Conservation (phyloP, 2,797 vertebrate species). For the Propithecus deckenii region DNA sequence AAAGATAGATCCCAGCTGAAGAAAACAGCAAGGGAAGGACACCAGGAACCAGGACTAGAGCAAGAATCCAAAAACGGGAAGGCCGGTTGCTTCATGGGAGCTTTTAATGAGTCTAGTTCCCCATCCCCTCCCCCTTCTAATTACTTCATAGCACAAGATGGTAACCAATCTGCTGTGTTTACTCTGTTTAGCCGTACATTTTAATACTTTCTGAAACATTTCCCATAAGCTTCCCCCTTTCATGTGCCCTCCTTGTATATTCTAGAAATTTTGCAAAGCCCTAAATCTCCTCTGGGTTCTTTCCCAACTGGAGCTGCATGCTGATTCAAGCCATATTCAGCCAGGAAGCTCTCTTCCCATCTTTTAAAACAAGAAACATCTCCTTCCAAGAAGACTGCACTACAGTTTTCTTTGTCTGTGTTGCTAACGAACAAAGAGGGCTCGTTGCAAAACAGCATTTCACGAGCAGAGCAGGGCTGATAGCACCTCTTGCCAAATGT, state of each 20-base stretch:
- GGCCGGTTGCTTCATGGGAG: slow-evolving; percentile 22
- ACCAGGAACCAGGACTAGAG: slow-evolving; percentile 12
- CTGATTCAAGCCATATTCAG: slow-evolving; percentile 59
- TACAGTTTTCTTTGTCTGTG: slow-evolving; percentile 70
- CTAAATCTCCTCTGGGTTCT: slow-evolving; percentile 19
- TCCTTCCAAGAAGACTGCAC: slow-evolving; percentile 56
- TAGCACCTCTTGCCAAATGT: slow-evolving; percentile 70
- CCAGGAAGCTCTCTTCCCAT: slow-evolving; percentile 51
- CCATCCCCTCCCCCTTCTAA: slow-evolving; percentile 2
- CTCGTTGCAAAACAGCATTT: slow-evolving; percentile 69
- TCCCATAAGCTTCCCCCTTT: background rate
- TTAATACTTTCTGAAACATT: slow-evolving; percentile 49
- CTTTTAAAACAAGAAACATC: slow-evolving; percentile 67
- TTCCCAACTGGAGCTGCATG: background rate
- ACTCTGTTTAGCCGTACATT: background rate
- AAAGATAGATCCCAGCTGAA: slow-evolving; percentile 39
- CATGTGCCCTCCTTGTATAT: background rate
- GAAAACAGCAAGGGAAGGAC: background rate
- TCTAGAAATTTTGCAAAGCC: slow-evolving; percentile 61
- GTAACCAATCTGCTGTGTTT: slow-evolving; percentile 46
- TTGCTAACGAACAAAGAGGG: slow-evolving; percentile 65
- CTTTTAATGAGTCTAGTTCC: background rate
- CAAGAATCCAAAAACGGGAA: slow-evolving; percentile 62
- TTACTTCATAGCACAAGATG: slow-evolving; percentile 55
- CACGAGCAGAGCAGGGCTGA: slow-evolving; percentile 67